A percentile compares a stretch with the other conserved stretches of the same genome.
Conservation (phyloP, 2,113 vertebrate species). For the Tursiops truncatus region DNA sequence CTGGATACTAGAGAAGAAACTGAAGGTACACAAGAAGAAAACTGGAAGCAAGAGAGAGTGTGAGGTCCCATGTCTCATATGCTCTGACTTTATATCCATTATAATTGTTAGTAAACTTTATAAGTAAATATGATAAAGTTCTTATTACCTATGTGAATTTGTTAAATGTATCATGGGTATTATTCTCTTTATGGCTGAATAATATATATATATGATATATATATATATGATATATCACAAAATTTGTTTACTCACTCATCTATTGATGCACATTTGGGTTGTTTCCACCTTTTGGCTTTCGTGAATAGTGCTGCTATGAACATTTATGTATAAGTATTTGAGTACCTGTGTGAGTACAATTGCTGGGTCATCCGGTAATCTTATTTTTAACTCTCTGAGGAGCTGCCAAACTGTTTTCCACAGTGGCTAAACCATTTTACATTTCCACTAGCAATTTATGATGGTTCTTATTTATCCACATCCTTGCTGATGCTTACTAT, state of each 20-base stretch:
- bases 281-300: too few species aligned
- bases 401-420: neutral
- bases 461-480: neutral
- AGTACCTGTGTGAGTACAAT: neutral
- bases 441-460: neutral
- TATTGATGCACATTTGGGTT: neutral
- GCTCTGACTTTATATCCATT: neutral
- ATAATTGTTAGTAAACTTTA: neutral
- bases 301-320: neutral
- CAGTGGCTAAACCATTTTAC: too few species aligned
- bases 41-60: neutral
- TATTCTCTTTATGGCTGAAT: neutral
- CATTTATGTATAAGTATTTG: neutral
- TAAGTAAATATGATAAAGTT: neutral
- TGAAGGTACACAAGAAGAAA: neutral
- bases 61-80: neutral
- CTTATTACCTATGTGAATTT: neutral
- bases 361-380: neutral
- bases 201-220: neutral
- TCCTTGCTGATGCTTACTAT: neutral
- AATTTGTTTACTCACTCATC: neutral
- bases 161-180: neutral
- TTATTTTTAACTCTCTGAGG: neutral
- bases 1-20: neutral
- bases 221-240: neutral